These are phyloP conservation scores for Drosophila recens DNA, from an alignment of 2,888 invertebrate species.

Conservation along the genomic window DNA sequence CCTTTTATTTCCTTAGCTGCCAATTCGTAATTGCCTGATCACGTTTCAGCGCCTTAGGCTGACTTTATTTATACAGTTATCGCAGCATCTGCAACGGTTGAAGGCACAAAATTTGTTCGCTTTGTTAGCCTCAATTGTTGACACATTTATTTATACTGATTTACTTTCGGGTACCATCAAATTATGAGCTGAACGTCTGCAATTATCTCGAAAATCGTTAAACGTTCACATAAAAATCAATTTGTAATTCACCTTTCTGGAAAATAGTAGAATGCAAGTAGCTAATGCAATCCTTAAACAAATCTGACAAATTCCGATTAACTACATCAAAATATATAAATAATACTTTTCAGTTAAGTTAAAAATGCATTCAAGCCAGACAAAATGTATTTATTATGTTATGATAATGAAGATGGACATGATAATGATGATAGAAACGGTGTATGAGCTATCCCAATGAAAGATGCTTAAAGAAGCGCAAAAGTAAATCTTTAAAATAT, in stretches of 20 bases:
- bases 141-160: constrained; percentile 61
- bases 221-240: constrained; percentile 39
- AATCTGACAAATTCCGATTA: neutral
- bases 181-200: constrained; percentile 49
- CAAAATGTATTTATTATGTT: neutral
- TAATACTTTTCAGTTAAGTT: neutral
- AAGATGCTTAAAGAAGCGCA: too few species aligned
- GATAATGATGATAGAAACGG: neutral
- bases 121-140: constrained; percentile 54
- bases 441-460: too few species aligned
- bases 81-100: constrained; percentile 17
- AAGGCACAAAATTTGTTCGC: constrained; percentile 1
- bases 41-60: constrained; percentile 58
- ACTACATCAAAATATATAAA: neutral
- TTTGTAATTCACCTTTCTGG: neutral
- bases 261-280: neutral
- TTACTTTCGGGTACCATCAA: constrained; percentile 50
- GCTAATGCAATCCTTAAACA: neutral
- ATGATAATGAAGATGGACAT: neutral
- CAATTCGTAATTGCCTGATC: constrained; percentile 66
- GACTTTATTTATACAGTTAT: constrained; percentile 37
- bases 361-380: neutral
- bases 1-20: constrained; percentile 38
- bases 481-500: too few species aligned
- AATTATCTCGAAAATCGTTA: constrained; percentile 32